These are phyloP conservation scores for Sarcophaga rosellei DNA, from an alignment of 2,888 invertebrate genomes.

Conservation along the genomic window DNA sequence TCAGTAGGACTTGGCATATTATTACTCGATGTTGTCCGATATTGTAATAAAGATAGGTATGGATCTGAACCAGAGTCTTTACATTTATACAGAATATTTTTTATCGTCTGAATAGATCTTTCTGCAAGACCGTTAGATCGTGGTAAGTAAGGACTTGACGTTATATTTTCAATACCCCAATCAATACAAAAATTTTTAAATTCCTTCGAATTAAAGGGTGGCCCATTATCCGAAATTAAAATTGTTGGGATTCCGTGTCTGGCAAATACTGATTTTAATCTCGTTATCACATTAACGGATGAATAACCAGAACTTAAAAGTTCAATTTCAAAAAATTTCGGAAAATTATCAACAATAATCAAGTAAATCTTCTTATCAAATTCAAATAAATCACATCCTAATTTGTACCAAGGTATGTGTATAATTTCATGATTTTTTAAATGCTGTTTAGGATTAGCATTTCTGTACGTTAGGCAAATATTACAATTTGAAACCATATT, in stretches of 20 bases:
- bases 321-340: slow-evolving; percentile 14
- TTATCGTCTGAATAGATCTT: slow-evolving; percentile 62
- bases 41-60: slow-evolving; percentile 49
- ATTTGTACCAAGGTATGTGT: slow-evolving; percentile 33
- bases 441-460: slow-evolving; percentile 25
- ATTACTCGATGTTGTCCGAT: slow-evolving; percentile 40
- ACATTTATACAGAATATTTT: slow-evolving; percentile 54
- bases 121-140: slow-evolving; percentile 68
- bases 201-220: slow-evolving; percentile 42
- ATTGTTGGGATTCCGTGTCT: slow-evolving; percentile 57
- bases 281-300: background rate
- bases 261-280: slow-evolving; percentile 66
- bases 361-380: slow-evolving; percentile 54
- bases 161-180: slow-evolving; percentile 63
- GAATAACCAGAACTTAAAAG: slow-evolving; percentile 21
- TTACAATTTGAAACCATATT: slow-evolving; percentile 53
- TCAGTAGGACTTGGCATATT: slow-evolving; percentile 51
- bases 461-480: slow-evolving; percentile 26
- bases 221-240: slow-evolving; percentile 59
- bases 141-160: slow-evolving; percentile 63
- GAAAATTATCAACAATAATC: slow-evolving; percentile 48
- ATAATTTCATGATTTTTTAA: slow-evolving; percentile 15
- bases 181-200: slow-evolving; percentile 46
- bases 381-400: slow-evolving; percentile 55
- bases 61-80: slow-evolving; percentile 43